Evolutionary conservation across 1,140 invertebrate genomes (phyloP), one percentile per base, ranked within the genome.

Genomic region (Eurosta solidaginis): DNA sequence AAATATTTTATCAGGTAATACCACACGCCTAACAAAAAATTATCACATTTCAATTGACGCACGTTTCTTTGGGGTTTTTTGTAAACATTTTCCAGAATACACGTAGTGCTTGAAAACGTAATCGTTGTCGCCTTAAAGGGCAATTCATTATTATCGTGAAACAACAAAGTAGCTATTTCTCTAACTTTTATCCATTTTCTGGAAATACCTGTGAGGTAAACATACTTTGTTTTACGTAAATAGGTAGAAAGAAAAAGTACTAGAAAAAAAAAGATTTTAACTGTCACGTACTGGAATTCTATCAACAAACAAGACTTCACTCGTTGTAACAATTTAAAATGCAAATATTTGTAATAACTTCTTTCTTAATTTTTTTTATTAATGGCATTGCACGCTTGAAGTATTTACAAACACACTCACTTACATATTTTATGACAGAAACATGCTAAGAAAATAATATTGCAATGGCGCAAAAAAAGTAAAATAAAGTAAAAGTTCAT

Each of bases 231-330:
- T 47, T 47, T 47, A 3, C 45, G 45, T 47, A 47, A 47, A 47
- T 47, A 47, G n/a, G 45, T 47, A 14, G n/a, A 47, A 9, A 47
- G n/a, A 0, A 6, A 20, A n/a, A n/a, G n/a, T n/a, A n/a, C n/a
- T n/a, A n/a, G n/a, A 44, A 44, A 12, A 6, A 12, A 7, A 40
- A 40, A 40, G 7, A 29, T 1, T 20, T 9, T 20, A 68, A 68
- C n/a, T 68, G 59, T 68, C 59, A 68, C 59, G 59, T 68, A 68
- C 4, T 10, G 59, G 59, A n/a, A 68, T 68, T 12, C n/a, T 40
- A 68, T 68, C 59, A 22, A 29, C 0, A 52, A 52, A 25, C 25
- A 25, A 20, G n/a, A 54, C 22, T 20, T 25, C 22, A 54, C 20
- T 22, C 25, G 20, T 3, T 25, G 10, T 20, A 54, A 54, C 22